Conservation (phyloP, 2,888 invertebrate species). For the Rhopalosiphum nymphaeae region DNA sequence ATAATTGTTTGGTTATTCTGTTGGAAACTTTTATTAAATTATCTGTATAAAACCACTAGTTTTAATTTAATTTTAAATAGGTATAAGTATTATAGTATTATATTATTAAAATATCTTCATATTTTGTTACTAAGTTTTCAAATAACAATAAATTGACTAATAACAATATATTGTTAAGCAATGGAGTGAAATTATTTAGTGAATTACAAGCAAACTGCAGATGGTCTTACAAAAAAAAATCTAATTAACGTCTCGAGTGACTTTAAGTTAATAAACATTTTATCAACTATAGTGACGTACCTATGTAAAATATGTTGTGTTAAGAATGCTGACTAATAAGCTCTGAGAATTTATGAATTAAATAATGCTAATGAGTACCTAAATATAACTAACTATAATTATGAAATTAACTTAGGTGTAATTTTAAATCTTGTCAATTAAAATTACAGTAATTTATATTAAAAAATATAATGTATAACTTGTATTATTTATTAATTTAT, state of each 20-base stretch:
- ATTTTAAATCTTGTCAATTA: neutral
- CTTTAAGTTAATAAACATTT: slow-evolving; percentile 12
- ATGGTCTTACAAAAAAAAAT: neutral
- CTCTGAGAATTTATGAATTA: neutral
- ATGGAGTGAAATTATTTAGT: neutral
- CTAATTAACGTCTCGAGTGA: neutral
- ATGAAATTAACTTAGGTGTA: neutral
- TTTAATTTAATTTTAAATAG: neutral
- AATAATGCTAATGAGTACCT: neutral
- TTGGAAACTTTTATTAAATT: neutral
- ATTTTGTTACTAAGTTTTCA: neutral
- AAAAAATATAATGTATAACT: neutral
- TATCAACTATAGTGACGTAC: neutral
- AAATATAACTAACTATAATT: neutral
- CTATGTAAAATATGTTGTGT: neutral
- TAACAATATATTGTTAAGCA: neutral
- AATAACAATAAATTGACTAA: neutral
- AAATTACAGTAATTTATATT: neutral
- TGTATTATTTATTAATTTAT: neutral
- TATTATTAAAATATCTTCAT: neutral
- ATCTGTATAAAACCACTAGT: neutral
- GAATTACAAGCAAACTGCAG: neutral
- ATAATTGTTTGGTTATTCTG: neutral
- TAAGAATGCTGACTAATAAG: neutral
- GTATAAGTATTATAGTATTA: neutral